phyloP scores from a whole-genome alignment of 1,140 invertebrate species.

The Chionoecetes opilio region DNA sequence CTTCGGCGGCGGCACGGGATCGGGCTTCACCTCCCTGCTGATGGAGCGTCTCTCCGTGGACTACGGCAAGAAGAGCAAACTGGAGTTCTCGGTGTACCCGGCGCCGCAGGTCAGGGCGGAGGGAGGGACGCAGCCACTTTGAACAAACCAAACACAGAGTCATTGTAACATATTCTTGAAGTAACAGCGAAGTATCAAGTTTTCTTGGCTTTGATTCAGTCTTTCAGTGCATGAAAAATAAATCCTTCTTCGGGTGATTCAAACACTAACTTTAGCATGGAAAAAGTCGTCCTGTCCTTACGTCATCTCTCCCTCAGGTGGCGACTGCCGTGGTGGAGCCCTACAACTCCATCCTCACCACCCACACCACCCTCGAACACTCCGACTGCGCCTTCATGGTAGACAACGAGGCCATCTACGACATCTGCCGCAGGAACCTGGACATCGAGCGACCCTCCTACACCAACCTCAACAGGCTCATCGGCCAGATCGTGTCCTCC shows the following conservation, averaged over 20 bases:
- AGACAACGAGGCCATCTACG: constrained; percentile 70
- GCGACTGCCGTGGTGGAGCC: constrained; percentile 70
- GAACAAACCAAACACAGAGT: too few species aligned
- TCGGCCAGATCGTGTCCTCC: constrained; percentile 68
- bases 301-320: constrained; percentile 36
- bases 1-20: constrained; percentile 1
- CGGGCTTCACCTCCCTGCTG: neutral
- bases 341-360: constrained; percentile 71
- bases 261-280: too few species aligned
- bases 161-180: too few species aligned
- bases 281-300: too few species aligned
- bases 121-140: too few species aligned
- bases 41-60: constrained; percentile 5
- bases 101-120: neutral
- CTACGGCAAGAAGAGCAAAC: constrained; percentile 17
- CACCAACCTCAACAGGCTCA: constrained; percentile 67
- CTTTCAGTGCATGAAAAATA: too few species aligned
- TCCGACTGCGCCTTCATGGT: constrained; percentile 69
- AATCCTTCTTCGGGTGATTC: too few species aligned
- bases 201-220: too few species aligned
- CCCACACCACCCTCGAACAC: constrained; percentile 68
- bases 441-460: constrained; percentile 67
- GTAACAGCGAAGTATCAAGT: too few species aligned
- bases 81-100: neutral
- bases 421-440: constrained; percentile 71